These are phyloP conservation scores for Saccostrea glomerata DNA, from an alignment of 1,140 invertebrate genomes.

Conservation along the genomic window DNA sequence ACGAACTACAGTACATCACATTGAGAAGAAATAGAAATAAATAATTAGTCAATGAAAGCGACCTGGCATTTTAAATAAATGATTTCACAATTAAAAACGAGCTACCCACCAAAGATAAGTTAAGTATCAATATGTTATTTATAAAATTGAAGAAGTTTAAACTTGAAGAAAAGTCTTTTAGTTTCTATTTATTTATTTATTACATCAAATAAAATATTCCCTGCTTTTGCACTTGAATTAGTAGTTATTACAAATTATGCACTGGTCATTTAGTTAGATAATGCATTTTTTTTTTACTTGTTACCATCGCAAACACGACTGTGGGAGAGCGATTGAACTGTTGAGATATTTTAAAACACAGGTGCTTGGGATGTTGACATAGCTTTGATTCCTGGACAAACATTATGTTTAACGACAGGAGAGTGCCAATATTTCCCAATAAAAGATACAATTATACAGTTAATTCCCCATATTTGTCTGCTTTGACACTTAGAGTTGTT, in stretches of 20 bases:
- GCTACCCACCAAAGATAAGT: too few relatives aligned
- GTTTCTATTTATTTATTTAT: too few relatives aligned
- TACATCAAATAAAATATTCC: background rate
- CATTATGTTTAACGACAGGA: slow-evolving; percentile 14
- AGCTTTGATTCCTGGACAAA: slow-evolving; percentile 24
- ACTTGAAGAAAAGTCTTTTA: too few relatives aligned
- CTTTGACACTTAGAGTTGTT: slow-evolving; percentile 1
- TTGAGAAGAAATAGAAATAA: too few relatives aligned
- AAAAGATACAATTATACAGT: slow-evolving; percentile 23
- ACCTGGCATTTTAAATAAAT: too few relatives aligned
- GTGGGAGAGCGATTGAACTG: background rate
- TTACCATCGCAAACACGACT: background rate
- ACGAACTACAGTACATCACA: too few relatives aligned
- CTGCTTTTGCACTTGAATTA: background rate
- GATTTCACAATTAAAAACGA: too few relatives aligned
- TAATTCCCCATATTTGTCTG: background rate
- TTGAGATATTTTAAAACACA: background rate
- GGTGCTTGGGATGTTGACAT: background rate
- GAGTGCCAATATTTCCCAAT: slow-evolving; percentile 26
- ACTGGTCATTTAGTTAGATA: background rate
- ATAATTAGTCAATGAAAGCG: too few relatives aligned
- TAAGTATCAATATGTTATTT: too few relatives aligned
- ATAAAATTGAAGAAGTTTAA: too few relatives aligned
- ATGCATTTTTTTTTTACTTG: too few relatives aligned
- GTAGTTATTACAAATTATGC: background rate